Evolutionary conservation across 1,140 invertebrate species (phyloP).

Genomic region (Drosophila santomea): DNA sequence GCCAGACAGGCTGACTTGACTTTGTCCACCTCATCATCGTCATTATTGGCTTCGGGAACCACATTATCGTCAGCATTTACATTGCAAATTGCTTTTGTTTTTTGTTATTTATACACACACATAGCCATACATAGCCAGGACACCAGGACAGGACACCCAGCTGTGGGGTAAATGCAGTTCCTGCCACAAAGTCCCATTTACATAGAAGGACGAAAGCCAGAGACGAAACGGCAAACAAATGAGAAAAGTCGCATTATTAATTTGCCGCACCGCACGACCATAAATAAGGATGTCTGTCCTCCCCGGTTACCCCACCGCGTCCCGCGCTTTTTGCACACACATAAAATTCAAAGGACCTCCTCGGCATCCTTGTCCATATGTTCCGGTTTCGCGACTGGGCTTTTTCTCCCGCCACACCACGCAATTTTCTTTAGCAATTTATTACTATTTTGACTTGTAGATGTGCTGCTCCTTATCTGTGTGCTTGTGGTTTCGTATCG

Average conservation of each 20-base stretch:
- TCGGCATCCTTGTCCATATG: conserved; percentile 69
- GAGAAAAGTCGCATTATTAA: conserved; percentile 81
- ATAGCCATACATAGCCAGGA: conserved; percentile 33
- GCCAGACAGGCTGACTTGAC: conserved; percentile 53
- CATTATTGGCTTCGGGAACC: conserved; percentile 48
- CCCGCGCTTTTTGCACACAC: conserved; percentile 29
- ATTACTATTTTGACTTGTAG: conserved; percentile 81
- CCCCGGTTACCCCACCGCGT: conserved; percentile 5
- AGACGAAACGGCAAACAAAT: conserved; percentile 50
- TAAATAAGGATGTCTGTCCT: conserved; percentile 67
- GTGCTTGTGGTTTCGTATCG: conserved; percentile 12
- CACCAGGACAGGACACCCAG: conserved; percentile 46
- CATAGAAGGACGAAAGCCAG: conserved; percentile 37
- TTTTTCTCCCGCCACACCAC: conserved; percentile 35
- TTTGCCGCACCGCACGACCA: conserved; percentile 78
- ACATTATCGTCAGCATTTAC: conserved; percentile 60
- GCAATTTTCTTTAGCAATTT: conserved; percentile 76
- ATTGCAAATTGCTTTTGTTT: conserved; percentile 70
- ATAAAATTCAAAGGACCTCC: conserved; percentile 74
- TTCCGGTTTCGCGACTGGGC: conserved; percentile 39
- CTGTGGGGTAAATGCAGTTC: conserved; percentile 63
- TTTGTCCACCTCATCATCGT: conserved; percentile 47
- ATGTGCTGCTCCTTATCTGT: conserved; percentile 28
- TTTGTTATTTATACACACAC: conserved; percentile 18
- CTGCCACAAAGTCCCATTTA: conserved; percentile 50